These are phyloP conservation scores for Melieria picta DNA, from an alignment of 2,888 invertebrate species.

Conservation along the genomic window DNA sequence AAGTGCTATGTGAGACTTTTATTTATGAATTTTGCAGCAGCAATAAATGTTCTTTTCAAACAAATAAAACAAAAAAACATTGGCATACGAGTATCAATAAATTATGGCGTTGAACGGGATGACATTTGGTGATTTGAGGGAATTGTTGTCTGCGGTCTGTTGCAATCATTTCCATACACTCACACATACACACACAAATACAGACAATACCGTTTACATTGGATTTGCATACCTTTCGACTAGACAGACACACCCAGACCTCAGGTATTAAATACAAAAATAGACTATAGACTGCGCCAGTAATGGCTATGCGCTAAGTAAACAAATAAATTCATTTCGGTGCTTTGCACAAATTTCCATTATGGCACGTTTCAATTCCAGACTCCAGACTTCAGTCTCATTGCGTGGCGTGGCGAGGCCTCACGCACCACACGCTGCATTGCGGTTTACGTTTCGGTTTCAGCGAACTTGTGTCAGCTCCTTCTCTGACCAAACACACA, in stretches of 20 bases:
- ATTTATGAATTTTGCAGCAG: too few species aligned
- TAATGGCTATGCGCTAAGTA: background rate
- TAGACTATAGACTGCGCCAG: background rate
- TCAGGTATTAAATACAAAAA: constrained; percentile 1
- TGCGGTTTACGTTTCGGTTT: constrained; percentile 14
- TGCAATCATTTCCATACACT: too few species aligned
- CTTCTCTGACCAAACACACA: background rate
- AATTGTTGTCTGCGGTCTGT: too few species aligned
- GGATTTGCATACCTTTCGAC: background rate
- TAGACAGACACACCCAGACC: background rate
- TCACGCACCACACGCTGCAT: background rate
- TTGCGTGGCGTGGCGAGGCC: background rate
- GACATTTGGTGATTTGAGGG: too few species aligned
- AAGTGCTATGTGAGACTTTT: too few species aligned
- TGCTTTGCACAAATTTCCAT: constrained; percentile 20
- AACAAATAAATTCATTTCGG: constrained; percentile 29
- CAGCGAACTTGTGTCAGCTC: background rate
- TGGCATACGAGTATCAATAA: too few species aligned
- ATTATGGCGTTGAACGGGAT: too few species aligned
- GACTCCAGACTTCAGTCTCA: background rate
- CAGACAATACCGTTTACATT: too few species aligned
- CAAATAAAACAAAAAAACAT: too few species aligned
- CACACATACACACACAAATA: too few species aligned
- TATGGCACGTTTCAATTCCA: constrained; percentile 23
- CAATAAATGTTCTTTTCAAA: too few species aligned